These are phyloP conservation scores for Macropis europaea DNA, from an alignment of 2,888 invertebrate species.

Conservation along the genomic window DNA sequence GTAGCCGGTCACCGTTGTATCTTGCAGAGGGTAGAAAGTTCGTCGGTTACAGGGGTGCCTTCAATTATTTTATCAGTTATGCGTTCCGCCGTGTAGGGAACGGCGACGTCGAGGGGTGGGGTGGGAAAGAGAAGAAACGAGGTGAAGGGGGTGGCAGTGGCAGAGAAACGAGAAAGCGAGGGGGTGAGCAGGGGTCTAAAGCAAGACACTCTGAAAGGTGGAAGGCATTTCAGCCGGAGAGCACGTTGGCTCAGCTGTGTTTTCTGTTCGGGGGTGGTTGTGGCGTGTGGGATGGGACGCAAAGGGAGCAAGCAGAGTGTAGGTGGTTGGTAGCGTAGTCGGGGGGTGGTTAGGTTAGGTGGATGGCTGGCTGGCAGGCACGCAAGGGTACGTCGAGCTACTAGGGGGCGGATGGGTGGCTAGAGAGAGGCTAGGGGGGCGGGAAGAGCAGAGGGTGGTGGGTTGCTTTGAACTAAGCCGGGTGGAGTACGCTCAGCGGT, in stretches of 20 bases:
- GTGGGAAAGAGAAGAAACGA: conserved; percentile 41
- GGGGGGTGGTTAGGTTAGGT: conserved; percentile 65
- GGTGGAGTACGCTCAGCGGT: conserved; percentile 73
- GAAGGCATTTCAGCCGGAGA: conserved; percentile 74
- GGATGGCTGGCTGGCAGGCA: conserved; percentile 76
- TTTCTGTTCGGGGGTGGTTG: conserved; percentile 75
- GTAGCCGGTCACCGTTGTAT: too few species aligned
- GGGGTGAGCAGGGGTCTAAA: conserved; percentile 41
- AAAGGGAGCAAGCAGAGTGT: conserved; percentile 60
- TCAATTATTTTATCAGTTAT: conserved; percentile 66
- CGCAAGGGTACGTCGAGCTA: conserved; percentile 71
- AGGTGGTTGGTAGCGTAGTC: conserved; percentile 63
- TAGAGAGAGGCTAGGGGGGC: conserved; percentile 71
- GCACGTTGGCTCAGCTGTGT: conserved; percentile 79
- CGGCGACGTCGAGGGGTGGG: conserved; percentile 13
- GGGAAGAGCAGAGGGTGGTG: conserved; percentile 67
- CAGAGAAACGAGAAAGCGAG: conserved; percentile 26
- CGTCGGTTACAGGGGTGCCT: conserved; percentile 28
- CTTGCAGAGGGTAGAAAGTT: conserved; percentile 22
- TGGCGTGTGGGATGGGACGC: conserved; percentile 61
- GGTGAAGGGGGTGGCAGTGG: conserved; percentile 29
- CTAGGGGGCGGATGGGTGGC: conserved; percentile 74
- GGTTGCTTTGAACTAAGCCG: conserved; percentile 79
- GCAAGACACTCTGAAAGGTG: conserved; percentile 71
- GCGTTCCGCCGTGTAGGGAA: conserved; percentile 53